Percentiles rank a stretch among this genome's conserved stretches.
Conservation (phyloP, 2,888 invertebrate species). For the Drosophila mimetica region DNA sequence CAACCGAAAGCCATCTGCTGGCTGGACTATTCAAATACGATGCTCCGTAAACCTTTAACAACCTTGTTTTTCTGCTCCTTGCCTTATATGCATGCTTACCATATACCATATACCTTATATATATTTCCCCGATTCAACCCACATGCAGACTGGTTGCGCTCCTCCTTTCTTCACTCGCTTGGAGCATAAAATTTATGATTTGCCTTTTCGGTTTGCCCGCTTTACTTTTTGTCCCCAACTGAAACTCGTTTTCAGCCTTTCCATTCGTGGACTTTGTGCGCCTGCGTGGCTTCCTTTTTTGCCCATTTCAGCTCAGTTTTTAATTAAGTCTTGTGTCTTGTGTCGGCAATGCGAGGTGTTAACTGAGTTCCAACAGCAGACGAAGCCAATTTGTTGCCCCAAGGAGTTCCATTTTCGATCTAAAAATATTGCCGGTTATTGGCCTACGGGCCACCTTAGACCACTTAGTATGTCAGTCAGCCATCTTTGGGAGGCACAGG, state of each 20-base stretch:
- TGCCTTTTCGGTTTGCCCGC: conserved; percentile 59
- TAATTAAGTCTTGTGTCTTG: conserved; percentile 59
- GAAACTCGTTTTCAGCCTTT: conserved; percentile 63
- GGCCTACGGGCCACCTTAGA: conserved; percentile 1
- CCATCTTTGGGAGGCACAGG: conserved; percentile 44
- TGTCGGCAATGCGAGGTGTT: conserved; percentile 61
- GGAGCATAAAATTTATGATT: conserved; percentile 77
- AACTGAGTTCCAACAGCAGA: conserved; percentile 53
- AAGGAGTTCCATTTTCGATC: conserved; percentile 39
- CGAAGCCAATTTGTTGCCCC: conserved; percentile 40
- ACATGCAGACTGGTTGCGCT: conserved; percentile 23
- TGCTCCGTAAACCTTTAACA: conserved; percentile 63
- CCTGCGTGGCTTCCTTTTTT: conserved; percentile 32
- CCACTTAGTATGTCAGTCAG: conserved; percentile 75
- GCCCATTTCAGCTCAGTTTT: conserved; percentile 54
- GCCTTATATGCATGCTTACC: conserved; percentile 14
- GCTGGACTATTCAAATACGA: background rate
- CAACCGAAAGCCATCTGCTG: conserved; percentile 23
- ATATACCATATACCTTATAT: conserved; percentile 10
- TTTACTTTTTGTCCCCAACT: conserved; percentile 40
- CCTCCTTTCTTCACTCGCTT: conserved; percentile 36
- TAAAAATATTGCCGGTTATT: conserved; percentile 56
- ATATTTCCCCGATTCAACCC: conserved; percentile 51
- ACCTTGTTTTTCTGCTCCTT: conserved; percentile 39
- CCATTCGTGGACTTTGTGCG: conserved; percentile 72